Base-by-base conservation (phyloP, 2,888 invertebrate species). In the Platynereis dumerilii region DNA sequence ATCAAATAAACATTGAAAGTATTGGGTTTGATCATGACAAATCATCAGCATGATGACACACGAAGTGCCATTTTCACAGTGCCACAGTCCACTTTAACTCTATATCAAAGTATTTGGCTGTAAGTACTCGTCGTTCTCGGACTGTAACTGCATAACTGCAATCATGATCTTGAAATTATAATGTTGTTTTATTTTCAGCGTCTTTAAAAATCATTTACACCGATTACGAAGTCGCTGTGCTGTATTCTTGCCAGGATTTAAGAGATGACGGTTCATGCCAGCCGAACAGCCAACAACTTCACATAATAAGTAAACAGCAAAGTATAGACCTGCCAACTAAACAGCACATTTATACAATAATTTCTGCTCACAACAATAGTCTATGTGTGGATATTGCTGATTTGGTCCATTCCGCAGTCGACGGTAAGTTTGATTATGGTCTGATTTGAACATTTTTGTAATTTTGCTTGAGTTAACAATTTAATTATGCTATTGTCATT, bases 351-450 rank as follows among this genome's bases (percentile, higher is more conserved):
- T 48, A 48, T 22, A n/a, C 3, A 3, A 48, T 48, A 5, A 48
- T 48, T 10, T 10, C 22, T 10, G 48, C 34, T 34, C 7, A 34
- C 12, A 34, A 34, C 34, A 34, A n/a, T 20, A 48, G 48, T 7
- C 3, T 48, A 48, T 48, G 48, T 48, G 48, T 48, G n/a, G 22
- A 48, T 48, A 48, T 48, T 48, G n/a, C n/a, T 48, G 48, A 48
- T 22, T 12, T 48, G 20, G 48, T 48, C 5, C 20, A 48, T 20
- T 22, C 48, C 17, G n/a, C n/a, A 12, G 7, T 12, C 3, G 20
- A 48, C 3, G 48, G 48, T 48, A 48, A 48, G 34, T 34, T 34
- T n/a, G n/a, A n/a, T n/a, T n/a, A n/a, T n/a, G n/a, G n/a, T n/a
- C n/a, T n/a, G n/a, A n/a, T n/a, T n/a, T n/a, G n/a, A n/a, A n/a